These are phyloP conservation scores for Ceryle rudis DNA, from an alignment of 2,797 vertebrate species.

Conservation along the genomic window DNA sequence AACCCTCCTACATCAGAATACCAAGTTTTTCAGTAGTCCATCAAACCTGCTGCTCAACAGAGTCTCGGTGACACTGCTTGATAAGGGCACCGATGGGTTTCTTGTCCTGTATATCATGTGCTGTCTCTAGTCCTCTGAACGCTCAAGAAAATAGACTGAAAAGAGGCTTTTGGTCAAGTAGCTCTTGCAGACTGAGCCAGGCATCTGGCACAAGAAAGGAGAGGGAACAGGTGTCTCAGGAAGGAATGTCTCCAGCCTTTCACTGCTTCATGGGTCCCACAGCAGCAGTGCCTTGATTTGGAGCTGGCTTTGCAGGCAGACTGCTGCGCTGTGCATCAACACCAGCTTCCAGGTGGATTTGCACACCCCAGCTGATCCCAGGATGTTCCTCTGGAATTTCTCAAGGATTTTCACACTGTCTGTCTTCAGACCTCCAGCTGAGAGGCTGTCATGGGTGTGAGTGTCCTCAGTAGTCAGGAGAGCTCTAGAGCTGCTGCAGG, in stretches of 20 bases:
- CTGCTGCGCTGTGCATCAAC: background rate
- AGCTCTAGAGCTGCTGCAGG: background rate
- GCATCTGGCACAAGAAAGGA: background rate
- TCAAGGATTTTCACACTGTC: background rate
- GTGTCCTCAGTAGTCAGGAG: fast-evolving
- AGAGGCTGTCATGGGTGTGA: background rate
- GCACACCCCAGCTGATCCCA: background rate
- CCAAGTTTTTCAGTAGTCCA: background rate
- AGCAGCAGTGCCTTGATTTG: background rate
- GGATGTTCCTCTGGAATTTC: background rate
- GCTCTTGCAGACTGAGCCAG: background rate
- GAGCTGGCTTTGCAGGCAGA: background rate
- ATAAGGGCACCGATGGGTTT: fast-evolving
- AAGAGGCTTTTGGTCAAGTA: background rate
- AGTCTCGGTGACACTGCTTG: background rate
- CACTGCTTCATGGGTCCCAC: fast-evolving
- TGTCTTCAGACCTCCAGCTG: background rate
- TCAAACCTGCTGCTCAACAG: background rate
- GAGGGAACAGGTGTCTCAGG: background rate
- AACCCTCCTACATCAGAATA: fast-evolving
- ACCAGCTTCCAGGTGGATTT: slow-evolving; percentile 25
- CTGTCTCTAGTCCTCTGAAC: background rate
- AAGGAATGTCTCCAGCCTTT: background rate
- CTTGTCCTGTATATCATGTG: background rate
- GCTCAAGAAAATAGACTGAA: background rate